phyloP scores from a whole-genome alignment of 2,797 vertebrate genomes.

The Pangasius krempfi region DNA sequence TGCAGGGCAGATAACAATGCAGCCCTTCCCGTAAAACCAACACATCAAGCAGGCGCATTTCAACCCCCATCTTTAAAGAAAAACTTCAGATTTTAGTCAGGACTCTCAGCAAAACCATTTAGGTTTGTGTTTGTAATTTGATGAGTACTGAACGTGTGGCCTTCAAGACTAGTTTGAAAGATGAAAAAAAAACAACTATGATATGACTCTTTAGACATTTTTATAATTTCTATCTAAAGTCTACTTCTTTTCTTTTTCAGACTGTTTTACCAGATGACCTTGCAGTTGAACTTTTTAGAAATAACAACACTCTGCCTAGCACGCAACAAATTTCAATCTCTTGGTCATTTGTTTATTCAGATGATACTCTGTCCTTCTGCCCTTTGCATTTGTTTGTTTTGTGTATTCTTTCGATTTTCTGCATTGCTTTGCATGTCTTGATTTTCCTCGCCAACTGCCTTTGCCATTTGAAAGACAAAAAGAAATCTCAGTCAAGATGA shows the following conservation, averaged over 20 bases:
- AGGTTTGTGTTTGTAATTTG: neutral
- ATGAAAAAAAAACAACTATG: neutral
- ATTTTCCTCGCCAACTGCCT: constrained; percentile 64
- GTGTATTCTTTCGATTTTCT: constrained; percentile 58
- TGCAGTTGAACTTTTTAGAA: constrained; percentile 22
- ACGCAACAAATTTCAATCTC: constrained; percentile 40
- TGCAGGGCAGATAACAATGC: constrained; percentile 76
- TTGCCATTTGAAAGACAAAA: constrained; percentile 78
- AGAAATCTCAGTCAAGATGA: constrained; percentile 46
- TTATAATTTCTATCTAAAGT: neutral
- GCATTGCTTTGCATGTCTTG: constrained; percentile 58
- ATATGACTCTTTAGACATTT: neutral
- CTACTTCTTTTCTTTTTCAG: neutral
- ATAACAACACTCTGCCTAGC: constrained; percentile 19
- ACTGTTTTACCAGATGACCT: constrained; percentile 10
- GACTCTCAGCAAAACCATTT: neutral
- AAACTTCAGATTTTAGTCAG: constrained; percentile 49
- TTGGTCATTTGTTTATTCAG: constrained; percentile 77
- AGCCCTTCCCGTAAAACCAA: constrained; percentile 77
- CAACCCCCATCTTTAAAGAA: constrained; percentile 53
- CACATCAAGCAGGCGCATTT: constrained; percentile 47
- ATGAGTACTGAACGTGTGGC: neutral
- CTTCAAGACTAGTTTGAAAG: neutral
- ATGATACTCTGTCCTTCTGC: constrained; percentile 59
- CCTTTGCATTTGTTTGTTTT: constrained; percentile 66